These are phyloP conservation scores for Sturmia bella DNA, from an alignment of 2,888 invertebrate species.

Conservation along the genomic window DNA sequence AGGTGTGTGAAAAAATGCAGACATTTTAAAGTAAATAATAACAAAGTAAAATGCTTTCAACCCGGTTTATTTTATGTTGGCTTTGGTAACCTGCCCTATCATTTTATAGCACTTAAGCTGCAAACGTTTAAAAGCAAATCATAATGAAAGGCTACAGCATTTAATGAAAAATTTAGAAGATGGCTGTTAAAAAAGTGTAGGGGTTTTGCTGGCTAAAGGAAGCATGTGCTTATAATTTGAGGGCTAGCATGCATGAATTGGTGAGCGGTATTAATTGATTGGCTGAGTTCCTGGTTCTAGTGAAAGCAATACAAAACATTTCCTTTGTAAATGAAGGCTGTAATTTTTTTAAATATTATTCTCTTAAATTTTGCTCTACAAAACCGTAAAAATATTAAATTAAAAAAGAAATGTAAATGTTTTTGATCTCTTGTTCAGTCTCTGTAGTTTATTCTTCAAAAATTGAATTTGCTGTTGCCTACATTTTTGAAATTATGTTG, in stretches of 20 bases:
- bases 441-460: neutral
- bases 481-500: conserved; percentile 22
- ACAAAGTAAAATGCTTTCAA: conserved; percentile 31
- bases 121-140: conserved; percentile 9
- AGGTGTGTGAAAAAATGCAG: conserved; percentile 63
- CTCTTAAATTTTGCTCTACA: too few relatives aligned
- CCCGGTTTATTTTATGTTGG: neutral
- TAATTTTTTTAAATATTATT: too few relatives aligned
- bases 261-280: neutral
- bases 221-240: conserved; percentile 29
- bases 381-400: too few relatives aligned
- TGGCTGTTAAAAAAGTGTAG: conserved; percentile 18
- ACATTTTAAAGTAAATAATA: conserved; percentile 66
- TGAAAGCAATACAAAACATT: too few relatives aligned
- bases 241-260: conserved; percentile 7
- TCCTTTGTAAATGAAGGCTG: too few relatives aligned
- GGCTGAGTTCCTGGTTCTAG: too few relatives aligned
- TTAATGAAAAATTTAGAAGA: conserved; percentile 28
- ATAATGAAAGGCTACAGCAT: conserved; percentile 36
- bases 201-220: neutral
- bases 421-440: too few relatives aligned
- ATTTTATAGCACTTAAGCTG: neutral
- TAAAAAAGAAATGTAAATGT: too few relatives aligned
- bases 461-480: conserved; percentile 47
- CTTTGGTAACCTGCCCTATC: conserved; percentile 10